A percentile compares a stretch with the other conserved stretches of the same genome.
phyloP scores from a whole-genome alignment of 2,113 vertebrate genomes.

The Procavia capensis region DNA sequence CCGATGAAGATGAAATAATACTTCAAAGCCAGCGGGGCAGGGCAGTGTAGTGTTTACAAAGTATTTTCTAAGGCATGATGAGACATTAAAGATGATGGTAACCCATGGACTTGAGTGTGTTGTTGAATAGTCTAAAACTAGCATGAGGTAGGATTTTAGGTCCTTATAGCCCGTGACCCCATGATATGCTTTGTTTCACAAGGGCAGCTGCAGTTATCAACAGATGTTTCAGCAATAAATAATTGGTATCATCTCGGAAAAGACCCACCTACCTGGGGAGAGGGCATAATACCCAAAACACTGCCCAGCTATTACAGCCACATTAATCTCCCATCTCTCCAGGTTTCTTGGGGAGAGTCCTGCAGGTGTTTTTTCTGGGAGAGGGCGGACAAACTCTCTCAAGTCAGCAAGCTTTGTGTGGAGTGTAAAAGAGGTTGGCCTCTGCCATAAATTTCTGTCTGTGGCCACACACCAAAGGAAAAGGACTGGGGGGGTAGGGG shows the following conservation, averaged over 20 bases:
- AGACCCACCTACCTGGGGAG: conserved; percentile 89
- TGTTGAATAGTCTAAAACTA: conserved; percentile 86
- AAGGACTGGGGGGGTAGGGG: conserved; percentile 56
- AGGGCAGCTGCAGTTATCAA: conserved; percentile 92
- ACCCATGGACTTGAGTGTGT: conserved; percentile 85
- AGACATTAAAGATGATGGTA: conserved; percentile 83
- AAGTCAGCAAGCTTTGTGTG: conserved; percentile 76
- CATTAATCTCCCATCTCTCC: conserved; percentile 91
- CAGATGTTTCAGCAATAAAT: conserved; percentile 93
- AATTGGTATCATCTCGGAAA: conserved; percentile 91
- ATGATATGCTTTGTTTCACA: conserved; percentile 87
- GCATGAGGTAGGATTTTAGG: conserved; percentile 86
- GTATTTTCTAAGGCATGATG: conserved; percentile 84
- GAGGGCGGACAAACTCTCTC: conserved; percentile 83
- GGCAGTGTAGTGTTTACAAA: conserved; percentile 86
- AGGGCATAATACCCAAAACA: conserved; percentile 86
- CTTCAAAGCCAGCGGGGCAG: conserved; percentile 89
- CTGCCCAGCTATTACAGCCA: conserved; percentile 85
- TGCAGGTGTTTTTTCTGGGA: conserved; percentile 89
- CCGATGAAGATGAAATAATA: conserved; percentile 88
- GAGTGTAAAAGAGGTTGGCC: conserved; percentile 86
- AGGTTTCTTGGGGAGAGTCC: conserved; percentile 86
- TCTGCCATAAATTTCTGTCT: conserved; percentile 89
- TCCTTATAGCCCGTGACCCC: conserved; percentile 87
- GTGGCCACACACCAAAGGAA: conserved; percentile 86